phyloP scores from a whole-genome alignment of 2,888 invertebrate genomes.

The Camponotus fellah region DNA sequence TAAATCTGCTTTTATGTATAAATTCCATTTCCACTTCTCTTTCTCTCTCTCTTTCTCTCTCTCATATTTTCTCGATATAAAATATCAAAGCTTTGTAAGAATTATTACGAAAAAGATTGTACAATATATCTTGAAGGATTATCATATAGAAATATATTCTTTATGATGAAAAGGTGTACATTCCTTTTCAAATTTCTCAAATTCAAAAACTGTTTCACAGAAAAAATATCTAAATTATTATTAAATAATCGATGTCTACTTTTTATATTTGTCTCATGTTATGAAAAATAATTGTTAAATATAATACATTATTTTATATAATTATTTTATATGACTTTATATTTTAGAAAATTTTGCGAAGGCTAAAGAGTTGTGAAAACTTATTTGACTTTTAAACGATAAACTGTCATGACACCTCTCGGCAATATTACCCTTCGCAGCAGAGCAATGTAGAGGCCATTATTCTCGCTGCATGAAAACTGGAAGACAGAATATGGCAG shows the following conservation, averaged over 20 bases:
- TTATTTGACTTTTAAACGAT: background rate
- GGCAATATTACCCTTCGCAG: background rate
- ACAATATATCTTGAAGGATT: background rate
- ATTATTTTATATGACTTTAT: background rate
- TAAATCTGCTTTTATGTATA: constrained; percentile 8
- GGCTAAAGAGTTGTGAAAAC: background rate
- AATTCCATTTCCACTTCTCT: constrained; percentile 22
- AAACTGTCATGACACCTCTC: background rate
- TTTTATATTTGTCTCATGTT: background rate
- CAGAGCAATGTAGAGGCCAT: background rate
- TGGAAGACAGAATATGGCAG: constrained; percentile 9
- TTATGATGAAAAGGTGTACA: background rate
- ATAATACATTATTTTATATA: background rate
- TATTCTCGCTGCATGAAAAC: constrained; percentile 1
- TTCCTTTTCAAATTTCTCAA: background rate
- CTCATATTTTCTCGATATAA: background rate
- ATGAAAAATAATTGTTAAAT: background rate
- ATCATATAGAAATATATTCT: background rate
- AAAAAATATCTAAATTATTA: no score
- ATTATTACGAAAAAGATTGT: constrained; percentile 20
- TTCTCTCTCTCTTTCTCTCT: background rate
- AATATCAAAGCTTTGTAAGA: constrained; percentile 21
- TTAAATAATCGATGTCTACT: background rate
- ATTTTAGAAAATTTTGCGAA: background rate
- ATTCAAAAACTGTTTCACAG: background rate